Conservation (phyloP, 2,113 vertebrate genomes). For the Drymodes brunneopygia region DNA sequence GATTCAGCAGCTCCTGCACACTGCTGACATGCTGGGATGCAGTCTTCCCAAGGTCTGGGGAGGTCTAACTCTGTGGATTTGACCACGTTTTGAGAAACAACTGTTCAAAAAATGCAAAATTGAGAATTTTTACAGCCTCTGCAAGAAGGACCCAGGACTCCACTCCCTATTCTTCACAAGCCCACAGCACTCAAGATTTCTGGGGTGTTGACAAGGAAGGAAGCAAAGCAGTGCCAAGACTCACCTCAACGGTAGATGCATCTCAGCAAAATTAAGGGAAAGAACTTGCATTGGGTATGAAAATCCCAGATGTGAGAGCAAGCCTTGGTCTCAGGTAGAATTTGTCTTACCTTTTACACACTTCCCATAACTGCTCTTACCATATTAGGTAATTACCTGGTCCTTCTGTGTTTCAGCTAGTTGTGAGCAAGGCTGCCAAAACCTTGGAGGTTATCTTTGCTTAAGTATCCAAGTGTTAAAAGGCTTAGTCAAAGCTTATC, state of each 20-base stretch:
- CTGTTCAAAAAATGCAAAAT: background rate
- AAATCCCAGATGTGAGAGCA: background rate
- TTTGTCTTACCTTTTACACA: constrained; percentile 49
- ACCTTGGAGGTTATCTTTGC: constrained; percentile 40
- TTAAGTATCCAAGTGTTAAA: constrained; percentile 27
- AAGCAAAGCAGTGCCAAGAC: background rate
- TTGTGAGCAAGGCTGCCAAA: constrained; percentile 34
- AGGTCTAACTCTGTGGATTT: background rate
- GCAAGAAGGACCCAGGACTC: background rate
- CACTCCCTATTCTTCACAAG: background rate
- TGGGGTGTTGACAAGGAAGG: background rate
- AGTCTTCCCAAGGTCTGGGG: background rate
- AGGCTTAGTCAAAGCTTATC: constrained; percentile 45
- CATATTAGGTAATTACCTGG: constrained; percentile 45
- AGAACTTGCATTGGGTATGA: background rate
- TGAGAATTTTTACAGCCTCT: background rate
- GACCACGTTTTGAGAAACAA: background rate
- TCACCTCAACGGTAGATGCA: background rate
- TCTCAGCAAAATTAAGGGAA: background rate
- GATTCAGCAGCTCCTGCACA: constrained; percentile 37
- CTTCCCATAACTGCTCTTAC: constrained; percentile 50
- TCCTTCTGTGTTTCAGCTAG: constrained; percentile 57
- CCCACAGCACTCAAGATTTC: background rate
- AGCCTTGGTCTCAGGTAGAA: constrained; percentile 10
- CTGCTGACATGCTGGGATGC: background rate